These are phyloP conservation scores for Phania funesta DNA, from an alignment of 2,888 invertebrate species.

Conservation along the genomic window DNA sequence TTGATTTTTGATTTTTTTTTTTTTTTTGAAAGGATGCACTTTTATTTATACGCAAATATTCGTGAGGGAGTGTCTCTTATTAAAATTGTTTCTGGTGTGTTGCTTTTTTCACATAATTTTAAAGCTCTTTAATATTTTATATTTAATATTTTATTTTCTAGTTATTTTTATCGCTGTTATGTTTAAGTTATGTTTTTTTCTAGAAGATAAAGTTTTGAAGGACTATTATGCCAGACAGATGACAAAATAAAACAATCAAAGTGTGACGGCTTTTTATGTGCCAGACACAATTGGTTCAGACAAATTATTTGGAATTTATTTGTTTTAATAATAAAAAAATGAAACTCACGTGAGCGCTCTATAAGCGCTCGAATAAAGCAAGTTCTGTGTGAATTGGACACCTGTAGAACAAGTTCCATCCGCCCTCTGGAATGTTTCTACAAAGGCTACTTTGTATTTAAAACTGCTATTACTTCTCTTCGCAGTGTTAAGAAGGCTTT, in stretches of 20 bases:
- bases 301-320: slow-evolving; percentile 54
- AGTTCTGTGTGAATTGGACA: too few species aligned
- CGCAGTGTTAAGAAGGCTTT: too few species aligned
- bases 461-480: too few species aligned
- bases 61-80: slow-evolving; percentile 41
- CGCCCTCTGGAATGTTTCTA: too few species aligned
- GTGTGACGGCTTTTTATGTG: slow-evolving; percentile 51
- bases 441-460: too few species aligned
- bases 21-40: slow-evolving; percentile 13
- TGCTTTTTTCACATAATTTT: slow-evolving; percentile 27
- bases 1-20: neutral
- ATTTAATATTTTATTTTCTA: slow-evolving; percentile 15
- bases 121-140: slow-evolving; percentile 17
- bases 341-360: too few species aligned
- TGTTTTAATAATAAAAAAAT: neutral
- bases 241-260: slow-evolving; percentile 47
- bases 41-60: slow-evolving; percentile 9
- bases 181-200: slow-evolving; percentile 10
- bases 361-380: too few species aligned
- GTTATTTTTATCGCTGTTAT: slow-evolving; percentile 30
- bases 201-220: slow-evolving; percentile 28
- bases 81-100: slow-evolving; percentile 39
- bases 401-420: too few species aligned
- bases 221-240: slow-evolving; percentile 61
- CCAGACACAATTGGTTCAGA: slow-evolving; percentile 56